Evolutionary conservation across 2,888 invertebrate genomes (phyloP).

Genomic region (Athalia cordata): DNA sequence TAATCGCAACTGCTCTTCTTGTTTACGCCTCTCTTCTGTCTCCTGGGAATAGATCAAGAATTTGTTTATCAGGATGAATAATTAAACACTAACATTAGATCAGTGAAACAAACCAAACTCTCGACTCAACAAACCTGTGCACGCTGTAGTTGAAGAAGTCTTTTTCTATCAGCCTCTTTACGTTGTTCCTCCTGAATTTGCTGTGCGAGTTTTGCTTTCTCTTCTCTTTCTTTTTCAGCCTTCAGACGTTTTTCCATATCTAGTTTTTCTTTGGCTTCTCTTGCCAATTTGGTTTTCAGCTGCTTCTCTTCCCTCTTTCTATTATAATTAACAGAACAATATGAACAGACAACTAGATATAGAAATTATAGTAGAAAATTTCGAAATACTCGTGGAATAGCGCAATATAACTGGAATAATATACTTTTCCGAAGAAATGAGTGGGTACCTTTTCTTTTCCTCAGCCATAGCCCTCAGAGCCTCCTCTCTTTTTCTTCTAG

Average conservation of each 20-base stretch:
- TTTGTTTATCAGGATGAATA: not conserved
- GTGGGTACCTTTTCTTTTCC: conserved; percentile 75
- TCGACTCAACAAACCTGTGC: conserved; percentile 56
- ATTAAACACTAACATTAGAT: not conserved
- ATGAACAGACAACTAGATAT: not conserved
- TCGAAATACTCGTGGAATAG: no score
- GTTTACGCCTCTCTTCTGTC: conserved; percentile 66
- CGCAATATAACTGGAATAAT: not conserved
- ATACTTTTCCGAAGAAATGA: not conserved
- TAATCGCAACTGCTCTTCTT: conserved; percentile 64
- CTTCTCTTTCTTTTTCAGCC: conserved; percentile 72
- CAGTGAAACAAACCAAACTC: not conserved
- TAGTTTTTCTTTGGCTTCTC: conserved; percentile 74
- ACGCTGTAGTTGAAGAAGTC: conserved; percentile 62
- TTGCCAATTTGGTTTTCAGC: conserved; percentile 75
- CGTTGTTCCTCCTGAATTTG: conserved; percentile 73
- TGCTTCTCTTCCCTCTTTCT: conserved; percentile 77
- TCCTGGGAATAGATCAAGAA: conserved; percentile 58
- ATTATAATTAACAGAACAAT: conserved; percentile 32
- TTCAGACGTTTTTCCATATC: conserved; percentile 72
- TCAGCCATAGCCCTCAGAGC: conserved; percentile 77
- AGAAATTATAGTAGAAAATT: not conserved
- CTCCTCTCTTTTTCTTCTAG: conserved; percentile 78
- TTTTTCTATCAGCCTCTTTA: conserved; percentile 75
- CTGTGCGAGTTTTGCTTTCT: conserved; percentile 65